Base-by-base conservation (phyloP, 2,888 invertebrate genomes). In the Sphinx pinastri region DNA sequence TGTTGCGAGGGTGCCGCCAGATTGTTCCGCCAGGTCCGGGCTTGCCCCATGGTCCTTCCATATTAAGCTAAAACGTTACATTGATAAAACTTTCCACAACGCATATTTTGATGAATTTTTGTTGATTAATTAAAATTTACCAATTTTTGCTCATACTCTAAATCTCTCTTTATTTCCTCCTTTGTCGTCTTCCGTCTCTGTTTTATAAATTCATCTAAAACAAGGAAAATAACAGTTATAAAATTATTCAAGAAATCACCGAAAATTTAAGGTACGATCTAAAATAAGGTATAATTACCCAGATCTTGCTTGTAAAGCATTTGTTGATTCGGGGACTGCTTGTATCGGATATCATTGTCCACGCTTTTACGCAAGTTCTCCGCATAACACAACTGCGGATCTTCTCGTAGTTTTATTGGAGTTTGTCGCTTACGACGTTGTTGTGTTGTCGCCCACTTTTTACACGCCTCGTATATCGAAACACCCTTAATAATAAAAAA, bases 1-100 rank as follows among this genome's bases (percentile, higher is more conserved):
- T 94, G 84, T 95, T 93, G 81, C 95, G 95, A 73, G 96, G 97
- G 89, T 96, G 95, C 83, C 97, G 95, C 97, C 97, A 97, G 76
- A 95, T 95, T 69, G 94, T 93, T 74, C 97, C 97, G 69, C 97
- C 97, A 66, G 96, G 96, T 74, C 96, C 96, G 25, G 95, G 95
- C 79, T 93, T 95, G 71, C 96, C 96, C 96, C 96, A 96, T 45
- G 96, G 96, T 67, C 91, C 91, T 51, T 88, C 90, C 84, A 91
- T 85, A 2, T 86, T 84, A 76, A 92, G 88, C 92, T 94, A 83
- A 77, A 90, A 90, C 55, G n/a, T 6, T 19, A 19, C 7, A 63
- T 25, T 51, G 71, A 77, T 71, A 55, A 16, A 55, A 25, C 25
- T 25, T 25, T 25, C 25, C 25, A 25, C 25, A 25, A 25, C 25